Evolutionary conservation across 2,113 vertebrate genomes (phyloP), one percentile per base, ranked within the genome.

Genomic region (Rana temporaria): DNA sequence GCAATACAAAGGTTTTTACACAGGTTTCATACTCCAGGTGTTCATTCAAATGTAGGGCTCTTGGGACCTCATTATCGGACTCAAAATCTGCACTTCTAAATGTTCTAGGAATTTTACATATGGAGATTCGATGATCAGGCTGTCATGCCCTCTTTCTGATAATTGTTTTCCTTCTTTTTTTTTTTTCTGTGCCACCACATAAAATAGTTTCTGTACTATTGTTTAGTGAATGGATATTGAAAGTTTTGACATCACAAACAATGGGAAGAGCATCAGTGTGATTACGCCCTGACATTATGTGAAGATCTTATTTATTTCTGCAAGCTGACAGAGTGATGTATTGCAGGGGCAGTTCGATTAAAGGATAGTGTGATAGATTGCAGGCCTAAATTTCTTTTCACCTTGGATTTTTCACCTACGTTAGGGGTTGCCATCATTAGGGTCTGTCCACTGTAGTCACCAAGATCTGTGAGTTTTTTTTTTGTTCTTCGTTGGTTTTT

Each of bases 1-100:
- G 71, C 67, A 60, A 76, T 64, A 65, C 4, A 16, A 53, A 20
- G 52, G 62, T 76, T 57, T 48, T 66, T 56, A 64, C 15, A 4
- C 52, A 57, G 70, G 62, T 67, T 82, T 0, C 32, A 48, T 68
- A 63, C 81, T 83, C 71, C 71, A 76, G 81, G 81, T 75, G 72
- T 68, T 60, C 32, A 48, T 83, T 68, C 42, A n/a, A 48, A 83
- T 22, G 55, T 17, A 55, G 38, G 34, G n/a, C 81, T 68, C 81
- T 20, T 6, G 81, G 72, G 81, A 83, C 72, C 71, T 83, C 81
- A 83, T 83, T 83, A 83, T 83, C 80, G 38, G 24, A 59, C 70
- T 38, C 52, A 67, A 66, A 75, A 82, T 67, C 80, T 82, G 59
- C 16, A 20, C 62, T 14, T 66, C 52, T 30, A 42, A 74, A 48